These are phyloP conservation scores for Argopecten irradians DNA, from an alignment of 1,140 invertebrate species.

Conservation along the genomic window DNA sequence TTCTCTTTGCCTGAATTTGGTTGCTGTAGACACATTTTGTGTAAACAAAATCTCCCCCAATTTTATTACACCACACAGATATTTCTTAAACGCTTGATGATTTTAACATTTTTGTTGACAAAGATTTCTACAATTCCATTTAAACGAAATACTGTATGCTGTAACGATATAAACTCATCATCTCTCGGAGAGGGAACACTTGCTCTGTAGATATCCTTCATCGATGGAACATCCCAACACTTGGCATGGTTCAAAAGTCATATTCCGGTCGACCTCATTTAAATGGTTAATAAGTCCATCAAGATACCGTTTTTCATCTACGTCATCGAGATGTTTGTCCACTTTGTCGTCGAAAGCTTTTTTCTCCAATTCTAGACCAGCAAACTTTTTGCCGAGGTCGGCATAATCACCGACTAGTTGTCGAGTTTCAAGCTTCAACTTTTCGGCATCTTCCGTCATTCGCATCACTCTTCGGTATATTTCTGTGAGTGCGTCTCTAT, in stretches of 20 bases:
- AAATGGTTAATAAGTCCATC: conserved; percentile 31
- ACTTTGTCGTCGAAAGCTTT: neutral
- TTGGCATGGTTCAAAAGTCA: conserved; percentile 35
- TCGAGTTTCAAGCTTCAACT: conserved; percentile 31
- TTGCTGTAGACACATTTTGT: no score
- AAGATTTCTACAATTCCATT: no score
- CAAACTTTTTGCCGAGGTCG: conserved; percentile 32
- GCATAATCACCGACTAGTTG: conserved; percentile 30
- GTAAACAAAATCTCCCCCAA: no score
- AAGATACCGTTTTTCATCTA: conserved; percentile 36
- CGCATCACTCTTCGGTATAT: neutral
- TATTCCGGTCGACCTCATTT: conserved; percentile 21
- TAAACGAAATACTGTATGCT: no score
- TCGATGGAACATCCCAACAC: neutral
- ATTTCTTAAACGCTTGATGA: no score
- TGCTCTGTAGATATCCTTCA: neutral
- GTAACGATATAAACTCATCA: no score
- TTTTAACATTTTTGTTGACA: no score
- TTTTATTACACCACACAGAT: no score
- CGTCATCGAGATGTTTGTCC: neutral
- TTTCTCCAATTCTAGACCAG: neutral
- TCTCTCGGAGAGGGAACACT: neutral
- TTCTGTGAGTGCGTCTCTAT: neutral
- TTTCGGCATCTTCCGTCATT: conserved; percentile 26
- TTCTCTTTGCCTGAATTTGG: no score